A percentile compares a stretch with the other conserved stretches of the same genome.
These are phyloP conservation scores for Austrofundulus limnaeus DNA, from an alignment of 2,113 vertebrate genomes.

Conservation along the genomic window DNA sequence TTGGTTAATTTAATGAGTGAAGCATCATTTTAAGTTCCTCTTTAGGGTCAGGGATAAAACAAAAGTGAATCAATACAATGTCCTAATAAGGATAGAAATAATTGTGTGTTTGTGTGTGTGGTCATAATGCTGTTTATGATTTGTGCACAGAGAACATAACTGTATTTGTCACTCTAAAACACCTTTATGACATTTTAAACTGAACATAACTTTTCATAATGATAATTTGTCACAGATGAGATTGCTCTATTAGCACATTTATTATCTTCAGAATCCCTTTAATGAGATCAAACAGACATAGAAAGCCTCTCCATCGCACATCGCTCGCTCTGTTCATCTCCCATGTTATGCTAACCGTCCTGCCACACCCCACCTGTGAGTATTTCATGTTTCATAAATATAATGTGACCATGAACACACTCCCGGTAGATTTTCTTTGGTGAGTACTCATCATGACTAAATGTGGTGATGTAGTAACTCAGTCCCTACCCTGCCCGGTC, in stretches of 20 bases:
- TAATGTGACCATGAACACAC: constrained; percentile 41
- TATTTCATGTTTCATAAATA: constrained; percentile 21
- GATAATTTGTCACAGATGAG: not conserved
- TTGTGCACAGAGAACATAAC: not conserved
- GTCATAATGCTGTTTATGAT: not conserved
- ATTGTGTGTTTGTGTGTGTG: not conserved
- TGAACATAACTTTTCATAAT: not conserved
- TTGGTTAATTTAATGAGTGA: no score
- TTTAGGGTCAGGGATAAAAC: no score
- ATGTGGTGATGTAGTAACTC: constrained; percentile 69
- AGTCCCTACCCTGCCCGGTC: constrained; percentile 50
- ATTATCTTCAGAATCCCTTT: not conserved
- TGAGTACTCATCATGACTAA: constrained; percentile 56
- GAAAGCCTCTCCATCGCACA: constrained; percentile 14
- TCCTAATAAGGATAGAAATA: no score
- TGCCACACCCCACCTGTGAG: constrained; percentile 33
- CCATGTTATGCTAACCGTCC: constrained; percentile 36
- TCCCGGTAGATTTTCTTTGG: constrained; percentile 40
- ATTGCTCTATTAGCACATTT: not conserved
- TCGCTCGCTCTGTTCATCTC: constrained; percentile 39
- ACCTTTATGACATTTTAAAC: no score
- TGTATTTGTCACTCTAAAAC: no score
- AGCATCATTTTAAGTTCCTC: no score
- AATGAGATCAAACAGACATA: constrained; percentile 6
- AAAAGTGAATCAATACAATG: no score